These are phyloP conservation scores for Pteropus rufus DNA, from an alignment of 2,797 vertebrate species.

Conservation along the genomic window DNA sequence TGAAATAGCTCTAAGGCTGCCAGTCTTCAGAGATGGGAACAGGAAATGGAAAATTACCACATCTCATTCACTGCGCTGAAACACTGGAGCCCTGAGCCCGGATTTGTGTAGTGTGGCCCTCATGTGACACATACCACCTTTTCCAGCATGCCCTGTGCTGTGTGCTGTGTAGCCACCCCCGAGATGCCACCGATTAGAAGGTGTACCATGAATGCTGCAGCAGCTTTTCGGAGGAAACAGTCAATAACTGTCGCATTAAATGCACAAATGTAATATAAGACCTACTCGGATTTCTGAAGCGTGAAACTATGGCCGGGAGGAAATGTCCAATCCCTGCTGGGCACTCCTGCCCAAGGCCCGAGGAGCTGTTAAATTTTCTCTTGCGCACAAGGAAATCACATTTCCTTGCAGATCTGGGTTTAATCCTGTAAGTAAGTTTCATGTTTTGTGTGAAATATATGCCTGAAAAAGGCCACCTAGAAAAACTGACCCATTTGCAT, in stretches of 20 bases:
- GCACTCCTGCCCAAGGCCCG: neutral
- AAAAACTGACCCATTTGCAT: neutral
- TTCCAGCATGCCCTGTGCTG: neutral
- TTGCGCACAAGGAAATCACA: neutral
- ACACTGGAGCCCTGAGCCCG: neutral
- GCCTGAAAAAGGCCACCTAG: neutral
- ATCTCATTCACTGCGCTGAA: neutral
- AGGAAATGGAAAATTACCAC: slow-evolving; percentile 49
- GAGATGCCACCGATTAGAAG: neutral
- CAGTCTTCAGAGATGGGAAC: neutral
- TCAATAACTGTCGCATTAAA: neutral
- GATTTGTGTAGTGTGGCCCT: neutral
- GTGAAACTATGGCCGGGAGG: neutral
- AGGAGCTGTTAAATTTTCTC: neutral
- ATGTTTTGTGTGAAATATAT: neutral
- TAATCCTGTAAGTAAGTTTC: neutral
- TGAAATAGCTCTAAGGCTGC: neutral
- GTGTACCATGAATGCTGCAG: accelerated
- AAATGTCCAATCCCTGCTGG: neutral
- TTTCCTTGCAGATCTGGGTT: neutral
- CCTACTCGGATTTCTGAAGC: neutral
- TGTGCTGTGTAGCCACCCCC: neutral
- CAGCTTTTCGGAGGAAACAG: neutral
- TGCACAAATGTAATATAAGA: neutral
- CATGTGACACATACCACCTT: neutral